A percentile compares a stretch with the other conserved stretches of the same genome.
These are phyloP conservation scores for Spilosoma lubricipeda DNA, from an alignment of 2,888 invertebrate species.

Conservation along the genomic window DNA sequence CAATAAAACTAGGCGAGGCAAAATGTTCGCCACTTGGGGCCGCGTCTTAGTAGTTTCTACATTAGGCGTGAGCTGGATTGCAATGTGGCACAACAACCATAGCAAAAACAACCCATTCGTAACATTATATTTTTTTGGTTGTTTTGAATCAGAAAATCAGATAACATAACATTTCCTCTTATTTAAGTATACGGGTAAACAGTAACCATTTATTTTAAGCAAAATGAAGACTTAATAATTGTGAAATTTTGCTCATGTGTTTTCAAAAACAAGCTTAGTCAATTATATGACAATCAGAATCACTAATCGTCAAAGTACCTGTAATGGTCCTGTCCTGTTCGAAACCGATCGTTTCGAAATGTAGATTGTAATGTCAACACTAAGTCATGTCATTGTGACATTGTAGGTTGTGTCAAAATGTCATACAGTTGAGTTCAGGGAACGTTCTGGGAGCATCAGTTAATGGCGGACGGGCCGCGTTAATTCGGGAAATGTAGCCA, in stretches of 20 bases:
- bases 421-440: too few relatives aligned
- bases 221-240: neutral
- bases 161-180: neutral
- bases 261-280: neutral
- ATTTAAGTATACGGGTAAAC: too few relatives aligned
- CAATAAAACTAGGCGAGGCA: slow-evolving; percentile 1
- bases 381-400: too few relatives aligned
- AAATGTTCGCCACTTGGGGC: neutral
- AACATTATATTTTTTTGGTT: neutral
- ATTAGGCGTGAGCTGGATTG: neutral
- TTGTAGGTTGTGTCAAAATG: too few relatives aligned
- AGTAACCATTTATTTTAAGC: neutral
- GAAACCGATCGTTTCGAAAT: too few relatives aligned
- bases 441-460: too few relatives aligned
- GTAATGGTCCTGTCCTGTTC: too few relatives aligned
- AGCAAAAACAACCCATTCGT: neutral
- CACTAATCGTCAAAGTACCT: too few relatives aligned
- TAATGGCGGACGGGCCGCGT: too few relatives aligned
- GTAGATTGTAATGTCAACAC: too few relatives aligned
- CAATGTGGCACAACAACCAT: neutral
- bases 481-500: too few relatives aligned
- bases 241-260: neutral
- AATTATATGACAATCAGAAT: too few relatives aligned
- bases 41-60: neutral
- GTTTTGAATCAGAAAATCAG: neutral